These are phyloP conservation scores for Epizoanthus ramosus DNA, from an alignment of 92 coral and sea anemone genomes.

Conservation along the genomic window DNA sequence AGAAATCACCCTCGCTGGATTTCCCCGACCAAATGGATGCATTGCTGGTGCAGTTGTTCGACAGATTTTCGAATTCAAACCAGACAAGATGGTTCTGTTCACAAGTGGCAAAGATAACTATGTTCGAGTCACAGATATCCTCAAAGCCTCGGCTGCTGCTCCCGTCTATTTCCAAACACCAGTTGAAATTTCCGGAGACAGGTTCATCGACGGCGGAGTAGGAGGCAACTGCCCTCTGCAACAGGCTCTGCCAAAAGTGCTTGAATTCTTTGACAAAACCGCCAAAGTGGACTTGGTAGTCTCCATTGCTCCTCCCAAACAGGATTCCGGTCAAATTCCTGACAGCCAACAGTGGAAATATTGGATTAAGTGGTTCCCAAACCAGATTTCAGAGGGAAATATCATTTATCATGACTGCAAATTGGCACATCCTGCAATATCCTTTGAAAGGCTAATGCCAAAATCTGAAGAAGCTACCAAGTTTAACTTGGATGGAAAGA, in stretches of 20 bases:
- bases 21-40: slow-evolving; percentile 35
- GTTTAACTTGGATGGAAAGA: slow-evolving; percentile 16
- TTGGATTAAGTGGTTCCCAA: slow-evolving; percentile 30
- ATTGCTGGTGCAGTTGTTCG: slow-evolving; percentile 47
- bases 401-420: slow-evolving; percentile 11
- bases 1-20: background rate
- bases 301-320: slow-evolving; percentile 44
- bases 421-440: background rate
- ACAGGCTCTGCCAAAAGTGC: slow-evolving; percentile 31
- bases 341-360: slow-evolving; percentile 16
- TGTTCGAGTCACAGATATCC: slow-evolving; percentile 29
- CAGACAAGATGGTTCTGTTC: slow-evolving; percentile 34
- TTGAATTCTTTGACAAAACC: slow-evolving; percentile 23
- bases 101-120: slow-evolving; percentile 9
- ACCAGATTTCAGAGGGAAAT: slow-evolving; percentile 18
- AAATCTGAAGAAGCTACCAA: slow-evolving; percentile 10
- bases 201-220: slow-evolving; percentile 39
- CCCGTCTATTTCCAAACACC: slow-evolving; percentile 44
- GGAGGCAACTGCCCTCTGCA: slow-evolving; percentile 49
- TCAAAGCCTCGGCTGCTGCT: slow-evolving; percentile 45
- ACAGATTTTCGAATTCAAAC: background rate
- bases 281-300: slow-evolving; percentile 1
- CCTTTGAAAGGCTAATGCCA: slow-evolving; percentile 27
- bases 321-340: background rate
- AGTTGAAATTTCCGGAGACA: slow-evolving; percentile 28